Evolutionary conservation across 1,140 invertebrate species (phyloP).

Genomic region (Pollicipes pollicipes): DNA sequence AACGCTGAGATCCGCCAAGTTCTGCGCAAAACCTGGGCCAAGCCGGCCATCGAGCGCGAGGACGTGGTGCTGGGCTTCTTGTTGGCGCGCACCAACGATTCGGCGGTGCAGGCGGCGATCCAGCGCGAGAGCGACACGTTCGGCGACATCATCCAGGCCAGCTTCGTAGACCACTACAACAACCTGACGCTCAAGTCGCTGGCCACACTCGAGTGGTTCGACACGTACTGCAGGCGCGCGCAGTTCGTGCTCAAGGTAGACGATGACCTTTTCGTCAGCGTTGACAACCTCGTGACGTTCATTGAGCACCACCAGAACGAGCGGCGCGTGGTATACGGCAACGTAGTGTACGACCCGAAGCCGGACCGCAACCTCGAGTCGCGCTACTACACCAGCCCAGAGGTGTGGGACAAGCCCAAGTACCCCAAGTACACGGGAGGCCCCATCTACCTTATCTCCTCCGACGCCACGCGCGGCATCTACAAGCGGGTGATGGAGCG

Average conservation of each 20-base stretch:
- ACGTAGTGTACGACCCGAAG: conserved; percentile 62
- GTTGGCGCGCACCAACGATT: conserved; percentile 34
- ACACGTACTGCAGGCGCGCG: conserved; percentile 17
- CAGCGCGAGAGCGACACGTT: conserved; percentile 18
- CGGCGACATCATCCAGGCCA: conserved; percentile 27
- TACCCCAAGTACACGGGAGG: conserved; percentile 73
- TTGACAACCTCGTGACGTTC: conserved; percentile 34
- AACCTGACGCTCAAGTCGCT: conserved; percentile 32
- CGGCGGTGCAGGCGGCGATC: conserved; percentile 12
- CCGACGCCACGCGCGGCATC: conserved; percentile 42
- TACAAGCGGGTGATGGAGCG: conserved; percentile 45
- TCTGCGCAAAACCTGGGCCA: conserved; percentile 64
- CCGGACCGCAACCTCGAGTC: conserved; percentile 62
- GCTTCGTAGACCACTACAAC: conserved; percentile 28
- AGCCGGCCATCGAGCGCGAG: conserved; percentile 39
- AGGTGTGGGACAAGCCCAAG: conserved; percentile 45
- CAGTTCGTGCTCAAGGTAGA: conserved; percentile 20
- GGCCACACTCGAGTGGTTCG: conserved; percentile 27
- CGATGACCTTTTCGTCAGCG: conserved; percentile 21
- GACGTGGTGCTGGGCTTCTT: conserved; percentile 55
- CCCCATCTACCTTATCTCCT: conserved; percentile 60
- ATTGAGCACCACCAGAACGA: conserved; percentile 27
- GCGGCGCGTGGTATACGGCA: conserved; percentile 44
- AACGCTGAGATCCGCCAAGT: not conserved
- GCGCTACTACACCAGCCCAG: conserved; percentile 61